Conservation (phyloP, 1,140 invertebrate genomes). For the Drosophila subobscura region DNA sequence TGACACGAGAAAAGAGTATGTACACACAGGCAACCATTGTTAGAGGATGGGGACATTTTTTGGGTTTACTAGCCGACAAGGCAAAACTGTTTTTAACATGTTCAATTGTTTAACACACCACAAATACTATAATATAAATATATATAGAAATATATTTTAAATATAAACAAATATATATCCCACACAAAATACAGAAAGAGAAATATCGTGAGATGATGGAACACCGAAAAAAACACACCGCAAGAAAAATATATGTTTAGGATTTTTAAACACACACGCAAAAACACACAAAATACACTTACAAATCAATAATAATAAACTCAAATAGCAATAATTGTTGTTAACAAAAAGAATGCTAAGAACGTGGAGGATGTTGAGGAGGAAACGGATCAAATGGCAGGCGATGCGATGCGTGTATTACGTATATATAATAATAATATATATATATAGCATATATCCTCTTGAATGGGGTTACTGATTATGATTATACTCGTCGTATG, state of each 20-base stretch:
- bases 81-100: slow-evolving; percentile 40
- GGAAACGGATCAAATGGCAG: slow-evolving; percentile 11
- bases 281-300: slow-evolving; percentile 46
- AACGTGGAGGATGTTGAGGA: slow-evolving; percentile 26
- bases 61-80: slow-evolving; percentile 33
- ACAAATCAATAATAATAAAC: slow-evolving; percentile 61
- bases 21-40: slow-evolving; percentile 28
- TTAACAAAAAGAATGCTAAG: slow-evolving; percentile 57
- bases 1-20: neutral
- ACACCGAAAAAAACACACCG: slow-evolving; percentile 62
- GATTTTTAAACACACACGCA: slow-evolving; percentile 50
- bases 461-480: too few relatives aligned
- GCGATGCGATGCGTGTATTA: slow-evolving; percentile 35
- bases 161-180: slow-evolving; percentile 46
- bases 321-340: slow-evolving; percentile 81
- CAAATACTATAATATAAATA: slow-evolving; percentile 13
- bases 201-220: slow-evolving; percentile 60
- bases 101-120: slow-evolving; percentile 61
- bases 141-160: slow-evolving; percentile 12
- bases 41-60: slow-evolving; percentile 28
- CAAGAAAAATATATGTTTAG: slow-evolving; percentile 51
- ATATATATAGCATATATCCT: too few relatives aligned
- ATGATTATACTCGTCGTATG: neutral
- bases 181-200: slow-evolving; percentile 6
- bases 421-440: slow-evolving; percentile 29